Conservation (phyloP, 2,888 invertebrate genomes). For the Dicranocentrus wangi region DNA sequence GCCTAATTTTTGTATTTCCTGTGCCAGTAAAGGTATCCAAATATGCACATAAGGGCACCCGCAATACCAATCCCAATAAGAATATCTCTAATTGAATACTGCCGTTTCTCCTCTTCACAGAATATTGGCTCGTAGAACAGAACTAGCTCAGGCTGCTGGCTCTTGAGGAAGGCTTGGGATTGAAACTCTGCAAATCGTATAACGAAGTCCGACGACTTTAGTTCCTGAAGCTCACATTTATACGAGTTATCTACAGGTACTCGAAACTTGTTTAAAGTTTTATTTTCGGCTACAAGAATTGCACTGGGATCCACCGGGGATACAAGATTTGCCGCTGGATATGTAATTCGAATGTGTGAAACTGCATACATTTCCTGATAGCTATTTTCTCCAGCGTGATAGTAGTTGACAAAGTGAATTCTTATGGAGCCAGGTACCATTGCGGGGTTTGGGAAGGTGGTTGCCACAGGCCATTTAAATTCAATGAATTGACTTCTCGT, state of each 20-base stretch:
- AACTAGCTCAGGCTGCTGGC: constrained; percentile 1
- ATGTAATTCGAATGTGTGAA: constrained; percentile 31
- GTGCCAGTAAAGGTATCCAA: constrained; percentile 37
- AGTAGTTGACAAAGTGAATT: constrained; percentile 38
- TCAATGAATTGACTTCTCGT: constrained; percentile 38
- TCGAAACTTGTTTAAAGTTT: constrained; percentile 6
- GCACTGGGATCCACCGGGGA: constrained; percentile 20
- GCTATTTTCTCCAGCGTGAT: too few species aligned
- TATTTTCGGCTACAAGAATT: constrained; percentile 27
- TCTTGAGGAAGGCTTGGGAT: constrained; percentile 34
- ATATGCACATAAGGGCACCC: constrained; percentile 2
- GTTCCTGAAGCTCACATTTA: constrained; percentile 27
- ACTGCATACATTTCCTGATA: constrained; percentile 19
- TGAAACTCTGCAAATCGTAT: constrained; percentile 37
- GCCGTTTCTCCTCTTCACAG: background rate
- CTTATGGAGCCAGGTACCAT: constrained; percentile 20
- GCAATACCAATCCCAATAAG: constrained; percentile 13
- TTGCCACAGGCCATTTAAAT: constrained; percentile 31
- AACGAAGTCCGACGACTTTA: constrained; percentile 24
- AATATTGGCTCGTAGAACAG: constrained; percentile 27
- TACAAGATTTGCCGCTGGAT: constrained; percentile 37
- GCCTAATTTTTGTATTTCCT: constrained; percentile 1
- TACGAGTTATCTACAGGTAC: constrained; percentile 13
- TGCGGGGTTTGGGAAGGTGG: constrained; percentile 6
- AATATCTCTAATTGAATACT: constrained; percentile 8